phyloP scores from a whole-genome alignment of 2,113 vertebrate genomes.

The Boulengeromyrus knoepffleri region DNA sequence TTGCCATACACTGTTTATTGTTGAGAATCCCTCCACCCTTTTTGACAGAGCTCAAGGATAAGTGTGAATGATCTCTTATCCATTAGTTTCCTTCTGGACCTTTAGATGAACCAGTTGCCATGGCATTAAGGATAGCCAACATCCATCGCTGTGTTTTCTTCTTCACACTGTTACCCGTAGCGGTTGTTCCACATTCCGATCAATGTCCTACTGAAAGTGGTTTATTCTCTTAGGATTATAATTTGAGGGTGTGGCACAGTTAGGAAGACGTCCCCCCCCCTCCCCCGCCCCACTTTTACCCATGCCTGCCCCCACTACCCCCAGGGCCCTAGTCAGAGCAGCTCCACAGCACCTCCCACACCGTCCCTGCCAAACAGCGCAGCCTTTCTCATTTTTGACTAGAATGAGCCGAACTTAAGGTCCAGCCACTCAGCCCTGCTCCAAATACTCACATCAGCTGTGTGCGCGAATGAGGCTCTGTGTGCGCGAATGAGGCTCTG shows the following conservation, averaged over 20 bases:
- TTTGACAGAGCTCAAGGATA: not conserved
- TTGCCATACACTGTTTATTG: not conserved
- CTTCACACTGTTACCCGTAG: not conserved
- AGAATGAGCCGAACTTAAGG: conserved; percentile 69
- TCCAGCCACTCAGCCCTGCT: conserved; percentile 42
- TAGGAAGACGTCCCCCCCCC: not conserved
- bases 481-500: conserved; percentile 18
- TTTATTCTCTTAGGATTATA: not conserved
- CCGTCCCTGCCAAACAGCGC: conserved; percentile 53
- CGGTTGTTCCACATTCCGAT: too few relatives aligned
- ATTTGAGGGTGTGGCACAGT: not conserved
- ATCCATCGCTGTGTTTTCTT: not conserved
- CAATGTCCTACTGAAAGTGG: not conserved
- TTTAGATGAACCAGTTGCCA: not conserved
- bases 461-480: conserved; percentile 18
- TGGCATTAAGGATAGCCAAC: not conserved
- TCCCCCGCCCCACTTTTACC: not conserved
- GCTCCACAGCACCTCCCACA: conserved; percentile 32
- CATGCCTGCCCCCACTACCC: not conserved
- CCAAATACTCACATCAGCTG: conserved; percentile 65
- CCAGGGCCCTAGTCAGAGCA: conserved; percentile 29
- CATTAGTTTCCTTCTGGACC: not conserved
- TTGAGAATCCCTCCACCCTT: not conserved
- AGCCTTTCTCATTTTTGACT: conserved; percentile 54
- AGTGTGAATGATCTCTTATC: not conserved